Evolutionary conservation across 30 jellyfish, hydroid and myxozoan genomes (phyloP).

Genomic region (Cassiopea andromeda): DNA sequence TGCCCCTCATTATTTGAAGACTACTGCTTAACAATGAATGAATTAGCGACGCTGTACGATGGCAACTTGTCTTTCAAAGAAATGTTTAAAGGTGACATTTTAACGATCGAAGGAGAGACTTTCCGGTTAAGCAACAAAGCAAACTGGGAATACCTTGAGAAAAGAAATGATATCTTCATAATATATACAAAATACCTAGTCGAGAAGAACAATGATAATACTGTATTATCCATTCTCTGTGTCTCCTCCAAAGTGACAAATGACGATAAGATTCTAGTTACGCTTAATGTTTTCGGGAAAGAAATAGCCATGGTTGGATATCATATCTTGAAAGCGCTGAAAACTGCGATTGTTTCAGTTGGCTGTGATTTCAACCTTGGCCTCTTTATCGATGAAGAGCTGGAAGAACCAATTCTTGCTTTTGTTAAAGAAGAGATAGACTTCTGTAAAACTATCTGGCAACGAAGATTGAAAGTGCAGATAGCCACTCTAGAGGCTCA

Average conservation of each 20-base stretch:
- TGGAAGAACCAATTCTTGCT: not conserved
- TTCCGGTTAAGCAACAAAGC: slow-evolving; percentile 1
- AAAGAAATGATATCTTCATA: slow-evolving; percentile 20
- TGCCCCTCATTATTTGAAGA: slow-evolving; percentile 21
- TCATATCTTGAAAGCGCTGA: slow-evolving; percentile 23
- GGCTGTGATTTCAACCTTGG: slow-evolving; percentile 34
- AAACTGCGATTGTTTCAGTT: slow-evolving; percentile 4
- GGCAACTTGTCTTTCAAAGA: not conserved
- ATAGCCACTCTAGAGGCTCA: slow-evolving; percentile 17
- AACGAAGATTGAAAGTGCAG: slow-evolving; percentile 30
- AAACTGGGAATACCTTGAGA: slow-evolving; percentile 36
- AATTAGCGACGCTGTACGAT: slow-evolving; percentile 3
- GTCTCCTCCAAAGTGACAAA: slow-evolving; percentile 19
- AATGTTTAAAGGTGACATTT: slow-evolving; percentile 35
- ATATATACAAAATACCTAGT: not conserved
- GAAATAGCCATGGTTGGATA: slow-evolving; percentile 33
- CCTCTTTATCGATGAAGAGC: slow-evolving; percentile 14
- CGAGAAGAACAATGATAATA: not conserved
- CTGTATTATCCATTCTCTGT: slow-evolving; percentile 33
- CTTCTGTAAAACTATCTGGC: slow-evolving; percentile 27
- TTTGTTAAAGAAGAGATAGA: slow-evolving; percentile 12
- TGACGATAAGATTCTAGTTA: not conserved
- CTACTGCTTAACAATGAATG: slow-evolving; percentile 7
- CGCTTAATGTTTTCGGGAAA: slow-evolving; percentile 20
- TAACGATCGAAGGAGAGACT: slow-evolving; percentile 57